These are phyloP conservation scores for Ectropis crepuscularia DNA, from an alignment of 2,888 invertebrate genomes.

Conservation along the genomic window DNA sequence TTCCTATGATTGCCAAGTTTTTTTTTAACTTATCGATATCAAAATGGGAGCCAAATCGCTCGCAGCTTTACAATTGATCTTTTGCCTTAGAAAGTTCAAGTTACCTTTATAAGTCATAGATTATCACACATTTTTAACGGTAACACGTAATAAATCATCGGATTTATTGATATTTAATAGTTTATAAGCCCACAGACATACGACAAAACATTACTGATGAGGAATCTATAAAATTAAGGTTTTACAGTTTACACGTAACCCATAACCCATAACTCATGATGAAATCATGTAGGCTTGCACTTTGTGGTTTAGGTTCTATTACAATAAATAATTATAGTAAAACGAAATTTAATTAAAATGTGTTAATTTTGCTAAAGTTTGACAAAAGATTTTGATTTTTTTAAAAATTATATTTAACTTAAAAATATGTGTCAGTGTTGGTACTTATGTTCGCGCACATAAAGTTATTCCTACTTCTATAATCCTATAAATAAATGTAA, in stretches of 20 bases:
- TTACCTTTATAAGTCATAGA: slow-evolving; percentile 34
- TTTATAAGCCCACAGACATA: slow-evolving; percentile 27
- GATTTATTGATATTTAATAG: slow-evolving; percentile 38
- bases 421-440: too few relatives aligned
- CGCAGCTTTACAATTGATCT: slow-evolving; percentile 5
- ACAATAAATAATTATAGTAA: neutral
- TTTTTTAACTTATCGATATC: neutral
- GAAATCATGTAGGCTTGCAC: slow-evolving; percentile 10
- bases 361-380: too few relatives aligned
- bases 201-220: slow-evolving; percentile 25
- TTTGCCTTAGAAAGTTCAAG: slow-evolving; percentile 30
- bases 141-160: slow-evolving; percentile 36
- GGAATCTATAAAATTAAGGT: slow-evolving; percentile 21
- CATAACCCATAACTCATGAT: slow-evolving; percentile 9
- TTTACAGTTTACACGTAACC: slow-evolving; percentile 15
- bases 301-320: slow-evolving; percentile 5
- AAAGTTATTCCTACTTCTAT: too few relatives aligned
- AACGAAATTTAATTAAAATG: too few relatives aligned
- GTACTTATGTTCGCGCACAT: too few relatives aligned
- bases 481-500: too few relatives aligned
- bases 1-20: too few relatives aligned
- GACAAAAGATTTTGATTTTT: too few relatives aligned
- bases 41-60: neutral
- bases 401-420: too few relatives aligned
- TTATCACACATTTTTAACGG: slow-evolving; percentile 39